These are phyloP conservation scores for Hypselothyrea guttata DNA, from an alignment of 2,888 invertebrate species.

Conservation along the genomic window DNA sequence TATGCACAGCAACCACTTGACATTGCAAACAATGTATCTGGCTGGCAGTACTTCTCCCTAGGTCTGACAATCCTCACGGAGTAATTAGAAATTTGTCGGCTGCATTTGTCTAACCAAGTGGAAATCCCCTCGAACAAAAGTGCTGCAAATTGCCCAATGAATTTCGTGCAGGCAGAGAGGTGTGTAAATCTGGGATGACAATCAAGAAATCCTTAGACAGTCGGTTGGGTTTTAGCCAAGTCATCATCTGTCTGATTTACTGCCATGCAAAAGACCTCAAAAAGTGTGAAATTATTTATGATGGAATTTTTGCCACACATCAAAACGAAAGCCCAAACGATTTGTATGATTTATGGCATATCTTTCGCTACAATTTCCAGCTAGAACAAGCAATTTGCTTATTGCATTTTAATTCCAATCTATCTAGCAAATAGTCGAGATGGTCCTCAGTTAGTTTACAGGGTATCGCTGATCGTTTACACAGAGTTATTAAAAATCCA, in stretches of 20 bases:
- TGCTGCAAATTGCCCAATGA: background rate
- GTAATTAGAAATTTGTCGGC: too few species aligned
- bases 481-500: conserved; percentile 47
- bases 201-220: too few species aligned
- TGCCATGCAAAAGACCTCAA: conserved; percentile 25
- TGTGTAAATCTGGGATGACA: too few species aligned
- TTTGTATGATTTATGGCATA: too few species aligned
- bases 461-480: too few species aligned
- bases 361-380: background rate
- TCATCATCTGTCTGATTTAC: conserved; percentile 53
- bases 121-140: background rate
- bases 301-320: conserved; percentile 55
- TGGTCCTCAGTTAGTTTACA: too few species aligned
- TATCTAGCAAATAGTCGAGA: too few species aligned
- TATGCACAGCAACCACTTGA: too few species aligned
- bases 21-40: background rate
- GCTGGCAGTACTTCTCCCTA: background rate
- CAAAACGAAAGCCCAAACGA: conserved; percentile 8
- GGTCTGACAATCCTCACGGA: too few species aligned
- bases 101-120: background rate
- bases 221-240: conserved; percentile 18
- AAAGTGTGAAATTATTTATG: conserved; percentile 61
- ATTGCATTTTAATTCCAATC: too few species aligned
- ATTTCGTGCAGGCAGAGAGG: too few species aligned
- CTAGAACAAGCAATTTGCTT: too few species aligned